These are phyloP conservation scores for Pecten maximus DNA, from an alignment of 2,888 invertebrate species.

Conservation along the genomic window DNA sequence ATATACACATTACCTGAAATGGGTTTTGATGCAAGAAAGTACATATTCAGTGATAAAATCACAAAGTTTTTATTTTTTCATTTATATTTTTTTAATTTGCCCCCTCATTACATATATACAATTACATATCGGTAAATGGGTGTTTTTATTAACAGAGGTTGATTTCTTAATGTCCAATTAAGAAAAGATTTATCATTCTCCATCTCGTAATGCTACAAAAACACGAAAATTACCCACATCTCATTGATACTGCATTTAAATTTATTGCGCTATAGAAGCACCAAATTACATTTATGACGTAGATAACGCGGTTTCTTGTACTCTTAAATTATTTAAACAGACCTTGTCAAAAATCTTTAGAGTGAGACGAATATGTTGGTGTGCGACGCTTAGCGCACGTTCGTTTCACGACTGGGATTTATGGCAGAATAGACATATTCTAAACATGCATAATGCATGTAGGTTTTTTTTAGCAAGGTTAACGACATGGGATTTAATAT, in stretches of 20 bases:
- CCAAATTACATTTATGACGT: neutral
- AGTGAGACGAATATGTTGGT: neutral
- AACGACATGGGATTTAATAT: neutral
- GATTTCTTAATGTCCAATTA: conserved; percentile 1
- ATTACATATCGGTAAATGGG: neutral
- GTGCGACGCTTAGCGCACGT: neutral
- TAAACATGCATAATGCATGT: neutral
- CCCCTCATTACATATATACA: neutral
- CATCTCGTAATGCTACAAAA: neutral
- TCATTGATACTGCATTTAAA: neutral
- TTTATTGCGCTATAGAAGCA: neutral
- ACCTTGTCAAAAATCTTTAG: conserved; percentile 4
- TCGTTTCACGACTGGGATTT: neutral
- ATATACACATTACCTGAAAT: neutral
- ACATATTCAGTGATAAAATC: neutral
- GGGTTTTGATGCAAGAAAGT: neutral
- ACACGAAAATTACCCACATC: neutral
- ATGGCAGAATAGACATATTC: neutral
- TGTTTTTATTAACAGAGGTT: neutral
- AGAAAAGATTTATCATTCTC: neutral
- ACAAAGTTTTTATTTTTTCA: neutral
- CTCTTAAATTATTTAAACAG: conserved; percentile 26
- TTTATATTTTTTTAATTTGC: neutral
- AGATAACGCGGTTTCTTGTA: conserved; percentile 1
- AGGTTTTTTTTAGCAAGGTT: neutral